Percentiles rank a stretch among this genome's conserved stretches.
phyloP scores from a whole-genome alignment of 1,140 invertebrate species.

The Delia radicum region DNA sequence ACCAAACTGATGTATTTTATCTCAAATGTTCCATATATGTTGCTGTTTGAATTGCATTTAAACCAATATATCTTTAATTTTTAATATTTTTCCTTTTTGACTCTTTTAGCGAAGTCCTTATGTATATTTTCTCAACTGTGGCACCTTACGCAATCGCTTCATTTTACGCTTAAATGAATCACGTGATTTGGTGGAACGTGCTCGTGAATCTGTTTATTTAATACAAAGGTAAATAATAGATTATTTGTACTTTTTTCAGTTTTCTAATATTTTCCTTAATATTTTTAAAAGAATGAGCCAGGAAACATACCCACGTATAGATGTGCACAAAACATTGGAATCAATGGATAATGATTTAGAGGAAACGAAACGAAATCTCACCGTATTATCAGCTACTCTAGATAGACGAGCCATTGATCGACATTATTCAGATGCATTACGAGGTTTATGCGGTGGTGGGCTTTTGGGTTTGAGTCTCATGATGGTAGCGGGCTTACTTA shows the following conservation, averaged over 20 bases:
- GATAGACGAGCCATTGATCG: slow-evolving; percentile 70
- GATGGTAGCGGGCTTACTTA: slow-evolving; percentile 70
- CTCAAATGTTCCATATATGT: too few species aligned
- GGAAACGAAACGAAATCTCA: slow-evolving; percentile 47
- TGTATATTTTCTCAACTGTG: slow-evolving; percentile 53
- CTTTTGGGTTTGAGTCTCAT: slow-evolving; percentile 75
- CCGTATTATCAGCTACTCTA: slow-evolving; percentile 62
- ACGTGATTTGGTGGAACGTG: slow-evolving; percentile 51
- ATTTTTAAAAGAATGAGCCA: slow-evolving; percentile 44
- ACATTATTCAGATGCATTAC: slow-evolving; percentile 68
- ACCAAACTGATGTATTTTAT: too few species aligned
- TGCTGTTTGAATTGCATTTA: not conserved
- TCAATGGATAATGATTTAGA: slow-evolving; percentile 50
- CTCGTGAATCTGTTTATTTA: slow-evolving; percentile 46
- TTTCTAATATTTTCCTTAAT: not conserved
- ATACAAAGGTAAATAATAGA: slow-evolving; percentile 42
- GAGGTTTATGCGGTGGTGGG: slow-evolving; percentile 70
- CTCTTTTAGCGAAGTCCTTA: slow-evolving; percentile 46
- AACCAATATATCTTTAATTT: too few species aligned
- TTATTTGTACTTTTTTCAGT: not conserved
- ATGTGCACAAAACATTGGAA: slow-evolving; percentile 42
- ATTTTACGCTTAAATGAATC: slow-evolving; percentile 53
- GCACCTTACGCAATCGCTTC: slow-evolving; percentile 52
- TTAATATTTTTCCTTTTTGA: not conserved
- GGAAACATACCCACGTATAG: slow-evolving; percentile 52